These are phyloP conservation scores for Poecilobothrus nobilitatus DNA, from an alignment of 2,888 invertebrate species.

Conservation along the genomic window DNA sequence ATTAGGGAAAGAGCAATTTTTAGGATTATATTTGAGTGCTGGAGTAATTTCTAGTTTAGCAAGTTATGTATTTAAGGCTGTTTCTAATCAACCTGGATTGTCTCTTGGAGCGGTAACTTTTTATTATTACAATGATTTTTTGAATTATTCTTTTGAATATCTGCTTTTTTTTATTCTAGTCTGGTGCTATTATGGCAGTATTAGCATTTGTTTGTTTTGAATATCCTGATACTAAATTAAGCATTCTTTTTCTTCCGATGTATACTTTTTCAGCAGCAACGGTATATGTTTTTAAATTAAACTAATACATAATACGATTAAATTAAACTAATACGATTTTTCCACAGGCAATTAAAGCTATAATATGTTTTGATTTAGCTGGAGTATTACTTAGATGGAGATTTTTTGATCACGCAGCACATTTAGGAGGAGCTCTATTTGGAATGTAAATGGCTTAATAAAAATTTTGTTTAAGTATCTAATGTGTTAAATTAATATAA, in stretches of 20 bases:
- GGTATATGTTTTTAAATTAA: constrained; percentile 46
- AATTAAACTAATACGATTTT: constrained; percentile 24
- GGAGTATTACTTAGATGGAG: constrained; percentile 83
- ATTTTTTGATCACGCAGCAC: constrained; percentile 96
- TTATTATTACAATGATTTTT: not conserved
- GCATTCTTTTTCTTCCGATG: constrained; percentile 83
- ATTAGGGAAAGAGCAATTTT: constrained; percentile 85
- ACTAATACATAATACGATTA: constrained; percentile 27
- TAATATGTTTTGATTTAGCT: constrained; percentile 74
- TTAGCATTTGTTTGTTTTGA: constrained; percentile 79
- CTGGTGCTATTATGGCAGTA: constrained; percentile 90
- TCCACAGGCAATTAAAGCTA: constrained; percentile 70
- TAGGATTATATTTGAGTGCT: constrained; percentile 80
- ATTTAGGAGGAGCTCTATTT: constrained; percentile 86
- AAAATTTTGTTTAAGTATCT: too few species aligned
- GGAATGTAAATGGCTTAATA: constrained; percentile 60
- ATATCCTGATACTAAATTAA: constrained; percentile 80
- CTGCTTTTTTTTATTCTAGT: constrained; percentile 53
- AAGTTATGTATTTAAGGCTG: constrained; percentile 72
- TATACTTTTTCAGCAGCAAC: constrained; percentile 78
- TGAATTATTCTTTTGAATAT: not conserved
- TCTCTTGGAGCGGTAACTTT: constrained; percentile 82
- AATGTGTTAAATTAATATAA: constrained; percentile 9
- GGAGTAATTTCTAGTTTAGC: constrained; percentile 80
- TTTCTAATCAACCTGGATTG: constrained; percentile 58